phyloP scores from a whole-genome alignment of 2,797 vertebrate species.

The Streptopelia turtur region DNA sequence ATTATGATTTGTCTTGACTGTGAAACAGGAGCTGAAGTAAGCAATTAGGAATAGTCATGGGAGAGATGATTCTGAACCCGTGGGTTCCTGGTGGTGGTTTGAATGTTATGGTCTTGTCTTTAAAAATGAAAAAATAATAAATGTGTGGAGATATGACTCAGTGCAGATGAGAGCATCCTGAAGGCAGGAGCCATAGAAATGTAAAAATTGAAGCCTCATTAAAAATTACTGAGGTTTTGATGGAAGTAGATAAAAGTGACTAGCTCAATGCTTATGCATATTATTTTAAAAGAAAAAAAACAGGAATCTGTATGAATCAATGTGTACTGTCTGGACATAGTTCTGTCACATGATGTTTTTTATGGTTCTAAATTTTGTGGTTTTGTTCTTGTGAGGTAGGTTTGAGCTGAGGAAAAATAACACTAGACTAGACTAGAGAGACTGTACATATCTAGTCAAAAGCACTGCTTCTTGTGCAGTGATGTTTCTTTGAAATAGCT shows the following conservation, averaged over 20 bases:
- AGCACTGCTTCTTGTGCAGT: not conserved
- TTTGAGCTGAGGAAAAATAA: not conserved
- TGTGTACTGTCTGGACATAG: not conserved
- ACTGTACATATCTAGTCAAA: not conserved
- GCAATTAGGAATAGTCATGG: not conserved
- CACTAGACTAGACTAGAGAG: not conserved
- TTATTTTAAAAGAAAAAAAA: not conserved
- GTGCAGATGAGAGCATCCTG: not conserved
- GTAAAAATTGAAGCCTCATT: slow-evolving; percentile 1
- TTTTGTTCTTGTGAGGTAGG: slow-evolving; percentile 3
- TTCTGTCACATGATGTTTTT: not conserved
- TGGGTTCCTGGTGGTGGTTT: not conserved
- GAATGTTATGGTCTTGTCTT: not conserved
- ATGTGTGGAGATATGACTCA: not conserved
- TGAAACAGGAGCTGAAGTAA: not conserved
- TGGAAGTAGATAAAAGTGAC: slow-evolving; percentile 1
- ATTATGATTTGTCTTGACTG: not conserved
- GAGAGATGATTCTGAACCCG: not conserved
- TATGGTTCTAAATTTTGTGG: not conserved
- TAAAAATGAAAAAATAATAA: not conserved
- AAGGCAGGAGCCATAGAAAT: slow-evolving; percentile 8
- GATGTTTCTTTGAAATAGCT: not conserved
- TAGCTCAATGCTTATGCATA: not conserved
- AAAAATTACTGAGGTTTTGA: slow-evolving; percentile 38
- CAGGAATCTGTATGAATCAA: not conserved